Conservation (phyloP, 2,113 vertebrate genomes). For the Monopterus albus region DNA sequence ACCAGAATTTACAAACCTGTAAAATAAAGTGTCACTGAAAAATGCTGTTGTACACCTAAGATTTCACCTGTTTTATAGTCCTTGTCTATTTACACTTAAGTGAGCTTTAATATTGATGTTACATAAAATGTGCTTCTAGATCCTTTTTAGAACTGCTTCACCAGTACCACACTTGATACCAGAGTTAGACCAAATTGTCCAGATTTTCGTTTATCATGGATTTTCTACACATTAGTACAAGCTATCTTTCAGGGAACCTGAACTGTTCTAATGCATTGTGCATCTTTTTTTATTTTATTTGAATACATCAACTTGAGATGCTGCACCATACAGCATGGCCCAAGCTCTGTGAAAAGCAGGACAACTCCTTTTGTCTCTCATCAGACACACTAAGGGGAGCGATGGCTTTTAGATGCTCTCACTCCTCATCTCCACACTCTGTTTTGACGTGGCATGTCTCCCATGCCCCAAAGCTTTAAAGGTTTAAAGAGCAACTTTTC, state of each 20-base stretch:
- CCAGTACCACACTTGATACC: too few relatives aligned
- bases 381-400: constrained; percentile 51
- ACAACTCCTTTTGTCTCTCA: constrained; percentile 58
- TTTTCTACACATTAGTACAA: neutral
- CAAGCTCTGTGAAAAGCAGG: constrained; percentile 63
- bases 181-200: too few relatives aligned
- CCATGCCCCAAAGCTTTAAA: constrained; percentile 71
- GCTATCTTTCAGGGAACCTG: constrained; percentile 16
- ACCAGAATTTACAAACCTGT: too few relatives aligned
- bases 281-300: constrained; percentile 42
- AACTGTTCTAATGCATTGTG: neutral
- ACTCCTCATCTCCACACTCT: constrained; percentile 58
- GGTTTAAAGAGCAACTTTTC: constrained; percentile 79
- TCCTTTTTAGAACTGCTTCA: too few relatives aligned
- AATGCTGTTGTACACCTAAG: neutral
- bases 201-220: neutral
- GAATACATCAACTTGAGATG: constrained; percentile 51
- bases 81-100: neutral
- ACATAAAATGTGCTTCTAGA: neutral
- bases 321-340: constrained; percentile 64
- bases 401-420: constrained; percentile 61
- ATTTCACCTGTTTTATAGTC: neutral
- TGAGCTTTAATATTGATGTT: neutral
- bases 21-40: too few relatives aligned
- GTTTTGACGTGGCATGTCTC: constrained; percentile 77